Percentiles rank a stretch among this genome's conserved stretches.
Conservation (phyloP, 2,888 invertebrate species). For the Onthophagus sagittarius region DNA sequence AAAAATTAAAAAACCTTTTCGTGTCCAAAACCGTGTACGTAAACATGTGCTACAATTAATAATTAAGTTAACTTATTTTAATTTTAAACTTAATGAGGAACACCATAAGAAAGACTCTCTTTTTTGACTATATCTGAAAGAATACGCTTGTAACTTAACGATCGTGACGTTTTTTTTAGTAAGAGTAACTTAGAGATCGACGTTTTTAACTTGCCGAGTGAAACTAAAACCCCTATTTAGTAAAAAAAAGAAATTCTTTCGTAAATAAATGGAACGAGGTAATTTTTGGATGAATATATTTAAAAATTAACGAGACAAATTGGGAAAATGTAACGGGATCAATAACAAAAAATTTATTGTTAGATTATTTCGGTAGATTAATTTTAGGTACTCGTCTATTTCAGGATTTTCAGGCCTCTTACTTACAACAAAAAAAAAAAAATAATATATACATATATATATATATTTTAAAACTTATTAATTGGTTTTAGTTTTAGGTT, state of each 20-base stretch:
- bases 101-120: background rate
- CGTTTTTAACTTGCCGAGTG: background rate
- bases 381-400: background rate
- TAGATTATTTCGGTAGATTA: too few relatives aligned
- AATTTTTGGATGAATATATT: background rate
- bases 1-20: slow-evolving; percentile 10
- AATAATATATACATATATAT: background rate
- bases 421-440: too few relatives aligned
- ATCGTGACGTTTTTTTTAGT: background rate
- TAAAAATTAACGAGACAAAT: background rate
- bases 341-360: background rate
- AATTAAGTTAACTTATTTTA: background rate
- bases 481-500: background rate
- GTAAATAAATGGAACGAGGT: background rate
- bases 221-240: background rate
- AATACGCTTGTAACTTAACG: background rate
- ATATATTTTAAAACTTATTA: background rate
- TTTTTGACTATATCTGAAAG: background rate
- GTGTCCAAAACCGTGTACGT: background rate
- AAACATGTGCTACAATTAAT: background rate
- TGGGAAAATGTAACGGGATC: background rate
- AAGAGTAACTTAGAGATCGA: background rate
- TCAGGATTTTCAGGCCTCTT: background rate
- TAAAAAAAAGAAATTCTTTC: too few relatives aligned
- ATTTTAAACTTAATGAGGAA: background rate